Evolutionary conservation across 2,888 invertebrate genomes (phyloP).

Genomic region (Sarcophaga rosellei): DNA sequence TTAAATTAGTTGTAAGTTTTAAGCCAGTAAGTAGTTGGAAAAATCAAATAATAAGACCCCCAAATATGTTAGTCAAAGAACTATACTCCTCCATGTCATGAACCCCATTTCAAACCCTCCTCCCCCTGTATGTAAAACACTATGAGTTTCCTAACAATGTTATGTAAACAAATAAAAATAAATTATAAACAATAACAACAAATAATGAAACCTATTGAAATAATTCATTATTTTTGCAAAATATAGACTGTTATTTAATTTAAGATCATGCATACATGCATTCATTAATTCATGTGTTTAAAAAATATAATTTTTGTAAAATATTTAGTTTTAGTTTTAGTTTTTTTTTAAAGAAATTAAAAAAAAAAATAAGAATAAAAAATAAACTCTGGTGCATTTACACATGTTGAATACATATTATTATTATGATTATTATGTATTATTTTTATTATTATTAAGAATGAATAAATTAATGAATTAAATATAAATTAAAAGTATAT

Average conservation of each 20-base stretch:
- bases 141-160: too few species aligned
- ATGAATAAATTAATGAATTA: not conserved
- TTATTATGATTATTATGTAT: conserved; percentile 13
- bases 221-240: conserved; percentile 25
- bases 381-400: conserved; percentile 61
- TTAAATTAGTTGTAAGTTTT: too few species aligned
- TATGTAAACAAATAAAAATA: not conserved
- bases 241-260: conserved; percentile 66
- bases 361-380: not conserved
- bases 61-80: too few species aligned
- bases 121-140: too few species aligned
- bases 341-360: not conserved
- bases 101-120: too few species aligned
- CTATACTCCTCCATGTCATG: too few species aligned
- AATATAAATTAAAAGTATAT: not conserved
- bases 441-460: not conserved
- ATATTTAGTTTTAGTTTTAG: not conserved
- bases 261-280: conserved; percentile 23
- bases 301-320: conserved; percentile 19
- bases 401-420: conserved; percentile 38
- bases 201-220: not conserved
- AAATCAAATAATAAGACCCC: too few species aligned
- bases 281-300: conserved; percentile 38
- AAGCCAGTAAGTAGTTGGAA: too few species aligned
- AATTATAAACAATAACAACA: not conserved